phyloP scores from a whole-genome alignment of 2,888 invertebrate species.

The Drosophila helvetica region DNA sequence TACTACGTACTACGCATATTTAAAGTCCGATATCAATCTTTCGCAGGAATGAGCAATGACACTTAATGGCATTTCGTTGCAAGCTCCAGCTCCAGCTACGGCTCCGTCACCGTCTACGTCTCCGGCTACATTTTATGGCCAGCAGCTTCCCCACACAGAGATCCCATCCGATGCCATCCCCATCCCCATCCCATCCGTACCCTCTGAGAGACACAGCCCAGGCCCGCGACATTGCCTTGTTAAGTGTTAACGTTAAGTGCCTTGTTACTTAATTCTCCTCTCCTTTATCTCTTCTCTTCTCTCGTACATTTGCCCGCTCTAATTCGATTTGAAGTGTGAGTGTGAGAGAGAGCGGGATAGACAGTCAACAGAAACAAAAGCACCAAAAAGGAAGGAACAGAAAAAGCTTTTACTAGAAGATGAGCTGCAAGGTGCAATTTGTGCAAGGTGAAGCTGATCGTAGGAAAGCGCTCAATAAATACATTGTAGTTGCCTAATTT shows the following conservation, averaged over 20 bases:
- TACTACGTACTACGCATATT: slow-evolving; percentile 69
- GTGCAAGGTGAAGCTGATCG: background rate
- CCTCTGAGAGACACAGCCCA: slow-evolving; percentile 31
- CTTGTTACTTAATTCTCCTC: slow-evolving; percentile 75
- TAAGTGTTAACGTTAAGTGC: slow-evolving; percentile 78
- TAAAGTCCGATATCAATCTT: slow-evolving; percentile 74
- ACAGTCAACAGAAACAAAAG: slow-evolving; percentile 18
- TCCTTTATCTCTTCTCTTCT: slow-evolving; percentile 60
- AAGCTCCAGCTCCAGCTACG: slow-evolving; percentile 22
- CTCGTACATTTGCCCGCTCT: slow-evolving; percentile 72
- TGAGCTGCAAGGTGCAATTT: slow-evolving; percentile 8
- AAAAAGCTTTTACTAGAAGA: slow-evolving; percentile 36
- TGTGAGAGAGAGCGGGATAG: slow-evolving; percentile 4
- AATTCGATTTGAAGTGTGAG: slow-evolving; percentile 56
- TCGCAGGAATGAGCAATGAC: slow-evolving; percentile 77
- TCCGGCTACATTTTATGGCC: slow-evolving; percentile 38
- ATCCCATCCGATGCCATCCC: background rate
- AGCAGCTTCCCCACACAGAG: slow-evolving; percentile 32
- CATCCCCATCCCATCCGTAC: slow-evolving; percentile 3
- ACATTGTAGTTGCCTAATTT: too few relatives aligned
- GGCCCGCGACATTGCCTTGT: slow-evolving; percentile 65
- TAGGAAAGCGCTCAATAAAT: too few relatives aligned
- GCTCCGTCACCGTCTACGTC: slow-evolving; percentile 5
- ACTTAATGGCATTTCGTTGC: slow-evolving; percentile 74
- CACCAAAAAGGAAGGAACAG: slow-evolving; percentile 29